These are phyloP conservation scores for Hemitrygon akajei DNA, from an alignment of 2,797 vertebrate genomes.

Conservation along the genomic window DNA sequence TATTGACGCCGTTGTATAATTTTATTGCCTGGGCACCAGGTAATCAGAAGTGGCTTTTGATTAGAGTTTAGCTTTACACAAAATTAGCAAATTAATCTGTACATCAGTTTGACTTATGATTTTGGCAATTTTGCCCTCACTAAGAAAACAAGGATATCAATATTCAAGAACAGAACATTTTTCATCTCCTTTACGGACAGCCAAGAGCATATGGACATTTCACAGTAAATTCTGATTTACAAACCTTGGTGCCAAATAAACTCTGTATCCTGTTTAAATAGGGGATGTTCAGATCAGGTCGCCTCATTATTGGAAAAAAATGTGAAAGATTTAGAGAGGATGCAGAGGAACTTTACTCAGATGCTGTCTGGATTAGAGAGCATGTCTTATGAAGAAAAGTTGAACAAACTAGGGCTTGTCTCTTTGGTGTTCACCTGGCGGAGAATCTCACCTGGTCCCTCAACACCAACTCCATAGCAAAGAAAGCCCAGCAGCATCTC, in stretches of 20 bases:
- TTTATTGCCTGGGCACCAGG: background rate
- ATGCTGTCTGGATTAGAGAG: too few relatives aligned
- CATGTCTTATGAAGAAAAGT: too few relatives aligned
- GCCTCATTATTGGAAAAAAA: too few relatives aligned
- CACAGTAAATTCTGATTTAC: background rate
- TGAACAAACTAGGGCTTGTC: too few relatives aligned
- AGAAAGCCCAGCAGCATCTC: too few relatives aligned
- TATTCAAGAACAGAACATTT: background rate
- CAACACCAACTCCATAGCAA: too few relatives aligned
- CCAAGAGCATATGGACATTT: background rate
- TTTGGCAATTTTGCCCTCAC: background rate
- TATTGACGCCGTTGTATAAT: background rate
- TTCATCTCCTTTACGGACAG: background rate
- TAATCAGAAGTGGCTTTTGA: background rate
- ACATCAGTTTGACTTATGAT: background rate
- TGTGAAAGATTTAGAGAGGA: too few relatives aligned
- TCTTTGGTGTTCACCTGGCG: too few relatives aligned
- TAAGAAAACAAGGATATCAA: background rate
- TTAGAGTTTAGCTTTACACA: background rate
- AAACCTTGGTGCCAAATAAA: background rate
- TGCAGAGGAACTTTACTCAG: too few relatives aligned
- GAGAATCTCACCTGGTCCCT: too few relatives aligned
- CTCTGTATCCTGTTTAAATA: background rate
- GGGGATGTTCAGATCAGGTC: too few relatives aligned
- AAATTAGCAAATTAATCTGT: background rate